Evolutionary conservation across 2,888 invertebrate genomes (phyloP), one percentile per base, ranked within the genome.

Genomic region (Cotesia congregata): DNA sequence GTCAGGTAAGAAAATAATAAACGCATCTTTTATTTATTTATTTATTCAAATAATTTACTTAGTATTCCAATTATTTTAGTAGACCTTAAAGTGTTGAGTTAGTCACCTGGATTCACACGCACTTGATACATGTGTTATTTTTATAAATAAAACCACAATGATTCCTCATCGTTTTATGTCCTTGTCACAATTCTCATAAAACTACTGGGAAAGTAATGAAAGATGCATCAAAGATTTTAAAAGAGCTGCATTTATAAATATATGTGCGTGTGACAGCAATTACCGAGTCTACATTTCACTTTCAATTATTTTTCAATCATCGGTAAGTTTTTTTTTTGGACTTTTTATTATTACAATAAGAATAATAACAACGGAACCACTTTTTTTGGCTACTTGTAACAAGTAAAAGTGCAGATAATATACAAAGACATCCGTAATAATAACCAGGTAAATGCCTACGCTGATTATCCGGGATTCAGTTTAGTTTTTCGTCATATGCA

Each of bases 401-500:
- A 50, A 50, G 50, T 50, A 50, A 7, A 50, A 50, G 9, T 50
- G 50, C 50, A 7, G 50, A 50, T 50, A 50, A 50, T 1, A 50
- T 7, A 50, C 50, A 50, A 50, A 50, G 50, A 4, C 65, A 30
- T 65, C 38, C 20, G 20, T 65, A 65, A 65, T 65, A 65, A 65
- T 50, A 50, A 12, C 50, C 12, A 12, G 76, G 68, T 76, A 76
- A 76, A 70, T 72, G 65, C 30, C 30, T 39, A 39, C 61, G 68
- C 5, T 72, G 61, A 39, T 62, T 61, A 7, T 61, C 38, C 30
- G 17, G 50, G 17, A 40, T 17, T 41, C 15, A 68, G 39, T 73
- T 76, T 76, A 72, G 30, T 61, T 65, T 74, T 7, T 72, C 61
- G 59, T 77, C 64, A 69, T 74, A 70, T 67, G 50, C 50, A 68